A percentile compares a stretch with the other conserved stretches of the same genome.
Evolutionary conservation across 2,888 invertebrate genomes (phyloP).

Genomic region (Mystacides longicornis): DNA sequence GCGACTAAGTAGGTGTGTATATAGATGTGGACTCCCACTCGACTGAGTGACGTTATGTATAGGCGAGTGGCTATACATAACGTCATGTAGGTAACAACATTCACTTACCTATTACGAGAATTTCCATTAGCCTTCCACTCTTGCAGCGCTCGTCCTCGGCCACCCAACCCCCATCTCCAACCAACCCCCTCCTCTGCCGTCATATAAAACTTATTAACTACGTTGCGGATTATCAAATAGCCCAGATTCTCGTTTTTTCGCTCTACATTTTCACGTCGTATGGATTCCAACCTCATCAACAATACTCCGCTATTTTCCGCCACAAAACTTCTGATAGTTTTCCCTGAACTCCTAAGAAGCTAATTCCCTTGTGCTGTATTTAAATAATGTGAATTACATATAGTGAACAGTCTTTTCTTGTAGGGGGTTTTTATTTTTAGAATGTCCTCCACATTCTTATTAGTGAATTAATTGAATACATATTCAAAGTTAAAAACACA

Average conservation of each 20-base stretch:
- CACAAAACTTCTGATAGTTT: no score
- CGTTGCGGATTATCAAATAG: slow-evolving; percentile 19
- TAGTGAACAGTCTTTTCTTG: no score
- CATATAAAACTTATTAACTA: slow-evolving; percentile 17
- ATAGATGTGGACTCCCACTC: not conserved
- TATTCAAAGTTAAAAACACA: no score
- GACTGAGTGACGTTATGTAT: not conserved
- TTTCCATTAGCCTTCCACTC: slow-evolving; percentile 18
- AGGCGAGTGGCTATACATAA: not conserved
- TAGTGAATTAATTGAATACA: no score
- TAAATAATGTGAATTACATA: no score
- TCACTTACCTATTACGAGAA: slow-evolving; percentile 9
- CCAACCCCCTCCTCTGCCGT: slow-evolving; percentile 1
- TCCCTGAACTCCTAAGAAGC: no score
- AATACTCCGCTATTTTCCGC: no score
- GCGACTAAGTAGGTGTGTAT: slow-evolving; percentile 9
- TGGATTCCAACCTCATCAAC: no score
- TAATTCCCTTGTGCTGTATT: no score
- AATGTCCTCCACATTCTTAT: no score
- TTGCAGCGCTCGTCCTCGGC: no score
- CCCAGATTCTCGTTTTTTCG: not conserved
- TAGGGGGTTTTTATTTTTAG: no score
- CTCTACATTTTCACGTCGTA: not conserved
- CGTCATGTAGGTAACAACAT: slow-evolving; percentile 17
- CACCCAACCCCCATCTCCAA: slow-evolving; percentile 3